Percentiles rank a stretch among this genome's conserved stretches.
These are phyloP conservation scores for Bothrops jararaca DNA, from an alignment of 2,113 vertebrate species.

Conservation along the genomic window DNA sequence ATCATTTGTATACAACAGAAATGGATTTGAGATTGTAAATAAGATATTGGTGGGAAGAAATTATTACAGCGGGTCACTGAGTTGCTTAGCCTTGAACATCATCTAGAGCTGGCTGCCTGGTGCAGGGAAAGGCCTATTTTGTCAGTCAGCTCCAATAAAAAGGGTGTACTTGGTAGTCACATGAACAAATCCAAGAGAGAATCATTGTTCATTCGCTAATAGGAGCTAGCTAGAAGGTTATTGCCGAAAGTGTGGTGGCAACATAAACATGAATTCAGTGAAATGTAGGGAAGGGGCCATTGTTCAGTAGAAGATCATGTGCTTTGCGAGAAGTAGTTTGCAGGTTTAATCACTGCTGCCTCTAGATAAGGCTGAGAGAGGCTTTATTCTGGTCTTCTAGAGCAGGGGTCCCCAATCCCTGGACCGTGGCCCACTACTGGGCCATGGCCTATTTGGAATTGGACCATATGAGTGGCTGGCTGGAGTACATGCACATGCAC, in stretches of 20 bases:
- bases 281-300: neutral
- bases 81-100: neutral
- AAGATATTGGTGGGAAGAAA: neutral
- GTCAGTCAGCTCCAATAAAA: neutral
- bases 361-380: neutral
- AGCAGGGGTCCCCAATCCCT: neutral
- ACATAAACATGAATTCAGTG: neutral
- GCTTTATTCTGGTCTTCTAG: neutral
- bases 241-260: neutral
- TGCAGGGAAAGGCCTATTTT: neutral
- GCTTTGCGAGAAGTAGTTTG: neutral
- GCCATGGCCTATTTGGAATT: neutral
- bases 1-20: neutral
- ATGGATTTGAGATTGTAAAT: neutral
- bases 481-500: rapidly evolving
- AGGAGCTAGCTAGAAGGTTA: neutral
- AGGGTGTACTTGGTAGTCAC: neutral
- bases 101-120: too few relatives aligned
- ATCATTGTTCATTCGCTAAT: neutral
- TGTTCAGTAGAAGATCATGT: neutral
- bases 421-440: too few relatives aligned
- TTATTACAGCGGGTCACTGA: neutral
- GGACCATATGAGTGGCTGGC: neutral
- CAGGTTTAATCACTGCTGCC: neutral
- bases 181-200: neutral